phyloP scores from a whole-genome alignment of 2,888 invertebrate genomes.

The Pantelozetes paolii region DNA sequence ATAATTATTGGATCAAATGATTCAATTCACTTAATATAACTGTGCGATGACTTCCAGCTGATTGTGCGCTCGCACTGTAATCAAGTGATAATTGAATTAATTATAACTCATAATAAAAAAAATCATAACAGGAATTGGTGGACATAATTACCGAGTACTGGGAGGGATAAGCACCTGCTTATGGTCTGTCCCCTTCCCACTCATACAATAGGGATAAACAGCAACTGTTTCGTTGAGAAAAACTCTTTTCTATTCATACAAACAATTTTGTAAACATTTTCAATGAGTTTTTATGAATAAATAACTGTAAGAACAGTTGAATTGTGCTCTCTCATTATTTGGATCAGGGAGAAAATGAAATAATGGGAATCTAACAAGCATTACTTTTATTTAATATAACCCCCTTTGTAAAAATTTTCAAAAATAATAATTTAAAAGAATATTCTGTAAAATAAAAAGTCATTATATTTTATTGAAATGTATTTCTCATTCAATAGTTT shows the following conservation, averaged over 20 bases:
- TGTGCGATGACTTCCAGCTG: background rate
- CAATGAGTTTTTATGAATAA: too few relatives aligned
- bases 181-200: background rate
- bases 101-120: constrained; percentile 11
- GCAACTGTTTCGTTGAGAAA: background rate
- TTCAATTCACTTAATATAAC: background rate
- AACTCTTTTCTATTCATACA: background rate
- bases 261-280: too few relatives aligned
- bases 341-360: too few relatives aligned
- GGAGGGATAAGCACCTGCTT: background rate
- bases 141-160: background rate
- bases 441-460: too few relatives aligned
- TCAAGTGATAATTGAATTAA: background rate
- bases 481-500: too few relatives aligned
- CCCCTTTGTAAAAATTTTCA: too few relatives aligned
- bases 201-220: background rate
- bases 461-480: too few relatives aligned
- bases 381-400: too few relatives aligned
- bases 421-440: too few relatives aligned
- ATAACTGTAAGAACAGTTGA: too few relatives aligned
- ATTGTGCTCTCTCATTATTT: too few relatives aligned
- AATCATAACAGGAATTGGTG: background rate
- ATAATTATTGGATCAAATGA: constrained; percentile 23
- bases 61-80: background rate
- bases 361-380: too few relatives aligned